Base-by-base conservation (phyloP, 2,888 invertebrate species). In the Anthrax anthrax region DNA sequence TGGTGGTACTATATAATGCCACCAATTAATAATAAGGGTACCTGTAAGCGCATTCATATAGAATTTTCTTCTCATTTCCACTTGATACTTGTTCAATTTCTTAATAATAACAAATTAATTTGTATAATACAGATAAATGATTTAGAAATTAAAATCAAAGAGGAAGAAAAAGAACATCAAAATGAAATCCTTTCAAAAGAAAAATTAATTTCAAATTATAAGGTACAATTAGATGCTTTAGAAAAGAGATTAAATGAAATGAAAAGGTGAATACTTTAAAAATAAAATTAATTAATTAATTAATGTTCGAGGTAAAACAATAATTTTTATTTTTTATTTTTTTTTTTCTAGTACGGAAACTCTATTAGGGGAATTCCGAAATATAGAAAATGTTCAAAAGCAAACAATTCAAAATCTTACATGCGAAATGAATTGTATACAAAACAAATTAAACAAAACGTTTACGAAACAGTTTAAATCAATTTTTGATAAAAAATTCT, bases 171-270 rank as follows among this genome's bases (percentile, higher is more conserved):
- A 12, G 43, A 43, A 10, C 48, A 55, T 17, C 23, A 46, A 3
- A 42, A 45, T 6, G 46, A 57, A 13, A 37, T 59, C 39, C 44
- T 43, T 1, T 38, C 47, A n/a, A 57, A 57, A 42, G 49, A 54
- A 5, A 43, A 50, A 18, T 49, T 51, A 46, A 48, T 42, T 10
- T 14, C 23, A 2, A 14, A 48, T 50, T 51, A 44, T 6, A n/a
- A 39, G 38, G 5, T 37, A 4, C 38, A 43, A 3, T 40, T 59
- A 1, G 43, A 49, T 4, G 5, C 18, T 18, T 48, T 52, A 9
- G 51, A 54, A 37, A 18, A 39, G 3, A 41, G 36, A 23, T 19
- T 54, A 13, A 36, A 10, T 8, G 48, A 48, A 18, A 37, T 48
- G 18, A 43, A 43, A 47, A 27, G 13, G 39, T 47, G 37, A 44